A percentile compares a stretch with the other conserved stretches of the same genome.
Conservation (phyloP, 2,113 vertebrate genomes). For the Pachycephala philippinensis region DNA sequence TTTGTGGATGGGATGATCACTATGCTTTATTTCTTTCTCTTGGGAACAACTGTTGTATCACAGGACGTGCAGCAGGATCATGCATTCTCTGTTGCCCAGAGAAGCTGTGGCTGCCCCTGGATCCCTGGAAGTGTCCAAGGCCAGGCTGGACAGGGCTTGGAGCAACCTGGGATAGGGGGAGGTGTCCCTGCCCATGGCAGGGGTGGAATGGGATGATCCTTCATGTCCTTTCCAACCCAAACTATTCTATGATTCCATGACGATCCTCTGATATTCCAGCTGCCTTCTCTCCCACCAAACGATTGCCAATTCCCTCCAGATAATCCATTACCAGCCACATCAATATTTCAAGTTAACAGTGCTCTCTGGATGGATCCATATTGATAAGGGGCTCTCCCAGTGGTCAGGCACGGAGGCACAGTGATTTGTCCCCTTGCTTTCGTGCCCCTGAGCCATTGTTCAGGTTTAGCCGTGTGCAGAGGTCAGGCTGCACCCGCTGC, state of each 20-base stretch:
- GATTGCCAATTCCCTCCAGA: accelerated
- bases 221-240: background rate
- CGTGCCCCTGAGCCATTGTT: constrained; percentile 7
- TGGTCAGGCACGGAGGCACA: background rate
- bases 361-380: background rate
- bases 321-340: background rate
- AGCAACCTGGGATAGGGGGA: accelerated
- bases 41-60: background rate
- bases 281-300: background rate
- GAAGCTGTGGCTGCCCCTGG: background rate
- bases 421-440: background rate
- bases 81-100: background rate
- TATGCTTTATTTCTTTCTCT: background rate
- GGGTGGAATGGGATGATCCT: background rate
- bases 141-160: accelerated
- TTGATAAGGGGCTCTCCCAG: background rate
- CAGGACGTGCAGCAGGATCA: background rate
- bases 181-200: background rate
- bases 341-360: background rate
- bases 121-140: background rate
- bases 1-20: background rate
- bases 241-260: background rate
- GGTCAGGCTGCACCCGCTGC: background rate
- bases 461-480: background rate
- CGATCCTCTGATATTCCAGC: background rate